Conservation (phyloP, 2,888 invertebrate species). For the Drosophila multiciliata region DNA sequence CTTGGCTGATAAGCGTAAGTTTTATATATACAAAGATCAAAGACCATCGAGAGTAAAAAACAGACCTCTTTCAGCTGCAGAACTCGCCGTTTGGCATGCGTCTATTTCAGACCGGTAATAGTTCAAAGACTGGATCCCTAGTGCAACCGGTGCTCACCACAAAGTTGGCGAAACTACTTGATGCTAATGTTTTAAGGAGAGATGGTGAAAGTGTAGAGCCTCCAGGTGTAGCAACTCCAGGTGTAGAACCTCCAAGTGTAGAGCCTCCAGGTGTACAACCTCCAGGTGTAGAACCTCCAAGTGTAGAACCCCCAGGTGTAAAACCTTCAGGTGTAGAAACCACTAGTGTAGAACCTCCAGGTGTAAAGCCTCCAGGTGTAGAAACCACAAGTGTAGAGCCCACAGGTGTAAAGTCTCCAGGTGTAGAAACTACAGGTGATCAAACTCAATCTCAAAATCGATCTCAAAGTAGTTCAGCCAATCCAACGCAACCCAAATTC, state of each 20-base stretch:
- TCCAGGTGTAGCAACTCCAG: too few species aligned
- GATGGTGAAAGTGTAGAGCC: not conserved
- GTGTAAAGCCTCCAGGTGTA: too few species aligned
- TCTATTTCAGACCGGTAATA: not conserved
- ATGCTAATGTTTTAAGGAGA: not conserved
- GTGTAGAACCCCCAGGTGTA: too few species aligned
- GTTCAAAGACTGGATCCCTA: not conserved
- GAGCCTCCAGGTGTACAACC: too few species aligned
- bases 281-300: too few species aligned
- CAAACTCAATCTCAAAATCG: not conserved
- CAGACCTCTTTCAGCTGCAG: slow-evolving; percentile 1
- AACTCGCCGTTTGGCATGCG: slow-evolving; percentile 4
- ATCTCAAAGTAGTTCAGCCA: not conserved
- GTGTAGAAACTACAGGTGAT: not conserved
- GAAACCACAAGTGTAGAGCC: too few species aligned
- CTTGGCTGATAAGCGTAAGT: slow-evolving; percentile 22
- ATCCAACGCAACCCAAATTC: not conserved
- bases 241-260: too few species aligned
- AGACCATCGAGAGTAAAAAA: not conserved
- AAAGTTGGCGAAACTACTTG: not conserved
- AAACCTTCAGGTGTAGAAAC: too few species aligned
- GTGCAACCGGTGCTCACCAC: not conserved
- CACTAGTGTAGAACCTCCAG: too few species aligned
- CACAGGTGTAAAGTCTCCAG: too few species aligned
- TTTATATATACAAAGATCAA: not conserved